Base-by-base conservation (phyloP, 2,888 invertebrate species). In the Anagyrus pseudococci region DNA sequence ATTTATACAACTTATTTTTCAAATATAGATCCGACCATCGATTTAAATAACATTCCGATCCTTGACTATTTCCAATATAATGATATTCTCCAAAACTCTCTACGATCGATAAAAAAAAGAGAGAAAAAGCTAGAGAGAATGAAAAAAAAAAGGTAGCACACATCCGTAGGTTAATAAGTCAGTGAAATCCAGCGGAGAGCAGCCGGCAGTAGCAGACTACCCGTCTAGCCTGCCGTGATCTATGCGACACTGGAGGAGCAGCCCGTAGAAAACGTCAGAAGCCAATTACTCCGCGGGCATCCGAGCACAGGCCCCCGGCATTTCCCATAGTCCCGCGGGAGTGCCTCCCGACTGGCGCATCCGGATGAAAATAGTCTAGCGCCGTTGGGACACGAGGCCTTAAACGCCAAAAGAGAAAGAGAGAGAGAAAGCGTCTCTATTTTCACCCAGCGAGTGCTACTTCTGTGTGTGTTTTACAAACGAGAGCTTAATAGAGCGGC, bases 231-330 rank as follows among this genome's bases (percentile, higher is more conserved):
- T 15, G 33, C 33, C 33, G 33, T 37, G 33, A 37, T 37, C 4
- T 8, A 15, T 37, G 33, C 8, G 8, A 2, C 10, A 37, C n/a
- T n/a, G 8, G 33, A 15, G 33, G 33, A 37, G 33, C 33, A 10
- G 13, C 10, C 33, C 15, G 33, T 37, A 10, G 33, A 70, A 62
- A 58, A 68, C 68, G 75, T 76, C 73, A 73, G 75, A 78, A 74
- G 73, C 74, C 72, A 78, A 78, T 79, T 78, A 79, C 73, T 72
- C 70, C 4, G 40, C 25, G 23, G 4, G 15, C 54, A 4, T 29
- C 17, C 37, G 53, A 44, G 37, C n/a, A n/a, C n/a, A 4, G n/a
- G 33, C 2, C 2, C 13, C n/a, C 17, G 22, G 23, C 13, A 29
- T 46, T 15, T 54, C 10, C 2, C 22, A 4, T 4, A 7, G 23